Evolutionary conservation across 2,888 invertebrate species (phyloP).

Genomic region (Adineta ricciae): DNA sequence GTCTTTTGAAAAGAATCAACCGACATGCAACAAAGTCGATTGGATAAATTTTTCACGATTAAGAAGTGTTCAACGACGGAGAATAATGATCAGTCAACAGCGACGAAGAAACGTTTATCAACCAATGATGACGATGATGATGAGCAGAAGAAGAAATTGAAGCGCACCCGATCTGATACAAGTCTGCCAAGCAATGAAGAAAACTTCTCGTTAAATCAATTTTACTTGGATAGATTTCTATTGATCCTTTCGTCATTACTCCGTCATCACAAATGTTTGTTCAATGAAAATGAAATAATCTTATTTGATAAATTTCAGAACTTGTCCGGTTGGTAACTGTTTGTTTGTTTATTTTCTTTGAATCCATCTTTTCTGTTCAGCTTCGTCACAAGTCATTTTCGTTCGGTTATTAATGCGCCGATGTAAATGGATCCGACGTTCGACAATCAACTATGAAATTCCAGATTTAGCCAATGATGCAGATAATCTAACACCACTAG

Average conservation of each 20-base stretch:
- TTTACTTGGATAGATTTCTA: conserved; percentile 12
- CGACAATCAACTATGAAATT: neutral
- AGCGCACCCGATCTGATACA: neutral
- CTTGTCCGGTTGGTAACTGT: conserved; percentile 12
- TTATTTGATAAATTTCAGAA: neutral
- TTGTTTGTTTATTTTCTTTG: neutral
- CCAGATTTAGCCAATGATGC: neutral
- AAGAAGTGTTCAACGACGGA: neutral
- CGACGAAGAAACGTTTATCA: neutral
- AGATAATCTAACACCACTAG: neutral
- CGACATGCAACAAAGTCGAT: conserved; percentile 10
- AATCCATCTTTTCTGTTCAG: neutral
- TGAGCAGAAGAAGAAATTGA: neutral
- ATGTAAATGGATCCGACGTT: conserved; percentile 15
- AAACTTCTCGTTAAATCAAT: neutral
- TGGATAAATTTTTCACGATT: conserved; percentile 16
- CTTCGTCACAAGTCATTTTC: conserved; percentile 15
- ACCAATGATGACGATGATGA: neutral
- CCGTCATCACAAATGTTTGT: neutral
- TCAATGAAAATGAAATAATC: neutral
- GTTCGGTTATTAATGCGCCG: conserved; percentile 16
- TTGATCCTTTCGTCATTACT: neutral
- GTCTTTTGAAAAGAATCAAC: too few relatives aligned
- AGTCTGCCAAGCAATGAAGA: neutral
- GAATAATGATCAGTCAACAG: neutral